A percentile compares a stretch with the other conserved stretches of the same genome.
Evolutionary conservation across 1,140 invertebrate genomes (phyloP).

Genomic region (Lasioglossum baleicum): DNA sequence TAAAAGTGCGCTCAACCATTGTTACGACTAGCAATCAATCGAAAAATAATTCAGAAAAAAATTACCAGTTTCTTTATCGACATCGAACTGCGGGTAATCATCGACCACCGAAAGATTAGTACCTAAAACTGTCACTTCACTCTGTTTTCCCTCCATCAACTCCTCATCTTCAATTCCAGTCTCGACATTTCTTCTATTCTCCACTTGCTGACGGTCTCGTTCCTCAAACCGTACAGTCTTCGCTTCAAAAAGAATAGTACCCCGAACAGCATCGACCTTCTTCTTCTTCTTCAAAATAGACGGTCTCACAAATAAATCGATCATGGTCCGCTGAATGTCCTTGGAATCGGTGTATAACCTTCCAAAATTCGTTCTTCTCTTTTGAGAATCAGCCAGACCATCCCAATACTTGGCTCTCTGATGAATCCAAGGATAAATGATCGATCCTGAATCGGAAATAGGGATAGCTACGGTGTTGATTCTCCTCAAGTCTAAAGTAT

Average conservation of each 20-base stretch:
- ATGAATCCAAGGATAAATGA: neutral
- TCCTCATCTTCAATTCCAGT: neutral
- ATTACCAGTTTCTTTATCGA: constrained; percentile 24
- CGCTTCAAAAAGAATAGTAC: neutral
- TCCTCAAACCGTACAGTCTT: constrained; percentile 72
- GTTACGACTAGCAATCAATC: too few species aligned
- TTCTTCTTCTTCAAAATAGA: constrained; percentile 60
- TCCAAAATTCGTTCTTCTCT: neutral
- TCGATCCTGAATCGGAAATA: neutral
- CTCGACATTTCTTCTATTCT: neutral
- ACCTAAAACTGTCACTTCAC: neutral
- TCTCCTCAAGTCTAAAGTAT: constrained; percentile 71
- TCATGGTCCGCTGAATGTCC: constrained; percentile 64
- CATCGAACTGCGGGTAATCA: neutral
- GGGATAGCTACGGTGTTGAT: constrained; percentile 77
- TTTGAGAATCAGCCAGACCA: too few species aligned
- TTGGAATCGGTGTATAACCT: neutral
- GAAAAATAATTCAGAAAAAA: neutral
- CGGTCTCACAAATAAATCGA: constrained; percentile 59
- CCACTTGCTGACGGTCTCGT: neutral
- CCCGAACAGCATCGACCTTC: constrained; percentile 21
- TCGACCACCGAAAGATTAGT: neutral
- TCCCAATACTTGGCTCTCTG: neutral
- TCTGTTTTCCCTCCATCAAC: neutral
- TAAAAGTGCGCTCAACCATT: too few species aligned